Conservation (phyloP, 2,113 vertebrate genomes). For the Apus apus region DNA sequence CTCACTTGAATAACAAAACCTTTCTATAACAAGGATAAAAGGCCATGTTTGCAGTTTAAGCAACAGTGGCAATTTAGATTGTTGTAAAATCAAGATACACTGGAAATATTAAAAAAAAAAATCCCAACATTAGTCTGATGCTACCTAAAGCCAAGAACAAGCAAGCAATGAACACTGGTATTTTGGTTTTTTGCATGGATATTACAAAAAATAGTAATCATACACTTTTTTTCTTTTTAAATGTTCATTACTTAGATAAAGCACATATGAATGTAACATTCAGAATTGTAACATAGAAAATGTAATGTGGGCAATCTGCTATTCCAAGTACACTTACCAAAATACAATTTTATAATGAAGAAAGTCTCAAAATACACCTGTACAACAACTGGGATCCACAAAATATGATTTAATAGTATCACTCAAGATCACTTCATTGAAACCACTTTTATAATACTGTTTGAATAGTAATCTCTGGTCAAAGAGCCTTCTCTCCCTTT, state of each 20-base stretch:
- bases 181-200: slow-evolving; percentile 61
- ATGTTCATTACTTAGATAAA: slow-evolving; percentile 71
- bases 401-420: slow-evolving; percentile 70
- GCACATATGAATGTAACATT: slow-evolving; percentile 75
- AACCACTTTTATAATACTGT: slow-evolving; percentile 64
- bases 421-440: slow-evolving; percentile 70
- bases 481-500: slow-evolving; percentile 34
- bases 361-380: slow-evolving; percentile 75
- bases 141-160: slow-evolving; percentile 69
- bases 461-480: slow-evolving; percentile 56
- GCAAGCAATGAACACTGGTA: slow-evolving; percentile 69
- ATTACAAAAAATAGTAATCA: slow-evolving; percentile 79
- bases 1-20: slow-evolving; percentile 6
- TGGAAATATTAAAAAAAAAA: slow-evolving; percentile 54
- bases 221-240: slow-evolving; percentile 74
- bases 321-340: slow-evolving; percentile 75
- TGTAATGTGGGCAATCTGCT: slow-evolving; percentile 70
- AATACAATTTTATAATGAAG: slow-evolving; percentile 78
- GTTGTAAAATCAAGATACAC: slow-evolving; percentile 69
- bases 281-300: slow-evolving; percentile 73
- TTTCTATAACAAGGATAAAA: neutral
- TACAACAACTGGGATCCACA: slow-evolving; percentile 69
- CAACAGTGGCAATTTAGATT: neutral
- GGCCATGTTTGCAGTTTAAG: slow-evolving; percentile 18
- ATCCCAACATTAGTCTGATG: slow-evolving; percentile 42